phyloP scores from a whole-genome alignment of 2,797 vertebrate genomes.

The Gymnodraco acuticeps region DNA sequence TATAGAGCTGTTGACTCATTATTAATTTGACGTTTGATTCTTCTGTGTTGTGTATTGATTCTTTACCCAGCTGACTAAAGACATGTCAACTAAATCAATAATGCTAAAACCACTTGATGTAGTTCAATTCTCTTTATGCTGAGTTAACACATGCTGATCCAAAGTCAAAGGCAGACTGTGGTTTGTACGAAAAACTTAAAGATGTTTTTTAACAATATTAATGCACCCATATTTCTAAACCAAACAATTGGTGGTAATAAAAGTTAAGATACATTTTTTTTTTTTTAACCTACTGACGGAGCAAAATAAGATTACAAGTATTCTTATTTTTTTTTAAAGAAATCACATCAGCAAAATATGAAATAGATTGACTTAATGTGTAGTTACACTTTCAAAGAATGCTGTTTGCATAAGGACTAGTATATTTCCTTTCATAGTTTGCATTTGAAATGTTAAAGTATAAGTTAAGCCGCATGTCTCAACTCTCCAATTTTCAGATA shows the following conservation, averaged over 20 bases:
- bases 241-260: neutral
- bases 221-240: neutral
- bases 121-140: neutral
- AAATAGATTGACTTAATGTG: neutral
- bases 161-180: neutral
- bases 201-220: neutral
- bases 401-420: neutral
- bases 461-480: too few species aligned
- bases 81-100: constrained; percentile 4
- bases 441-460: too few species aligned
- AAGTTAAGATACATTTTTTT: neutral
- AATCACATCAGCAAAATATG: neutral
- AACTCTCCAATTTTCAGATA: neutral
- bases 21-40: neutral
- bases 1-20: neutral
- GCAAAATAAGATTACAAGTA: neutral
- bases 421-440: neutral
- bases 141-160: neutral
- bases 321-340: neutral
- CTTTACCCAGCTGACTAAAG: neutral
- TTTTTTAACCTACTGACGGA: neutral
- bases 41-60: neutral
- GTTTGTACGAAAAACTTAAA: neutral
- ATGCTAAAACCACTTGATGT: neutral
- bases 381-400: neutral